Evolutionary conservation across 2,888 invertebrate genomes (phyloP).

Genomic region (Oxytorus armatus): DNA sequence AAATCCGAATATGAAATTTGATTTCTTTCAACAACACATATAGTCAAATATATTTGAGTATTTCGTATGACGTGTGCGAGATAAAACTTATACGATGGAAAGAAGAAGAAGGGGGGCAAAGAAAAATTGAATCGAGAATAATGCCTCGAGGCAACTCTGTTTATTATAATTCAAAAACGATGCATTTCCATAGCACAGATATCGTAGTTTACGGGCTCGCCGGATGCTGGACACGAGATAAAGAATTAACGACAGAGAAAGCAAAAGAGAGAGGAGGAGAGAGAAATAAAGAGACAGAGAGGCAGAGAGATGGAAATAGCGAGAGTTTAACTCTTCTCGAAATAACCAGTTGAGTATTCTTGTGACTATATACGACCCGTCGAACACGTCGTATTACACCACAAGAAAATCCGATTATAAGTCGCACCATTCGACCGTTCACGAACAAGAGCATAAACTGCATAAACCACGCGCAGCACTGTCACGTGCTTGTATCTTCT

Average conservation of each 20-base stretch:
- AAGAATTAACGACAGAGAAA: background rate
- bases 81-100: constrained; percentile 26
- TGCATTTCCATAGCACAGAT: constrained; percentile 25
- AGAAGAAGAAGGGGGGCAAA: background rate
- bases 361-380: constrained; percentile 12
- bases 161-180: constrained; percentile 41
- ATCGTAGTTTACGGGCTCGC: constrained; percentile 45
- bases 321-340: constrained; percentile 41
- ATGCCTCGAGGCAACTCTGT: constrained; percentile 16
- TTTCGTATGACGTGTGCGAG: background rate
- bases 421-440: constrained; percentile 45
- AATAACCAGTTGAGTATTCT: constrained; percentile 35
- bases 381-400: constrained; percentile 33
- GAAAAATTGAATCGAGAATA: constrained; percentile 4
- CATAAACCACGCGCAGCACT: constrained; percentile 60
- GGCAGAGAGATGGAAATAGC: background rate
- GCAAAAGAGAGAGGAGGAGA: background rate
- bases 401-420: constrained; percentile 52
- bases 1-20: constrained; percentile 28
- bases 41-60: constrained; percentile 1
- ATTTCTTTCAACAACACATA: constrained; percentile 15
- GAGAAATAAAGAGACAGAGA: too few relatives aligned
- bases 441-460: constrained; percentile 40
- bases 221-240: constrained; percentile 11
- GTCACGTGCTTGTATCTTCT: constrained; percentile 28